phyloP scores from a whole-genome alignment of 2,888 invertebrate genomes.

The Caenorhabditis drosophilae region DNA sequence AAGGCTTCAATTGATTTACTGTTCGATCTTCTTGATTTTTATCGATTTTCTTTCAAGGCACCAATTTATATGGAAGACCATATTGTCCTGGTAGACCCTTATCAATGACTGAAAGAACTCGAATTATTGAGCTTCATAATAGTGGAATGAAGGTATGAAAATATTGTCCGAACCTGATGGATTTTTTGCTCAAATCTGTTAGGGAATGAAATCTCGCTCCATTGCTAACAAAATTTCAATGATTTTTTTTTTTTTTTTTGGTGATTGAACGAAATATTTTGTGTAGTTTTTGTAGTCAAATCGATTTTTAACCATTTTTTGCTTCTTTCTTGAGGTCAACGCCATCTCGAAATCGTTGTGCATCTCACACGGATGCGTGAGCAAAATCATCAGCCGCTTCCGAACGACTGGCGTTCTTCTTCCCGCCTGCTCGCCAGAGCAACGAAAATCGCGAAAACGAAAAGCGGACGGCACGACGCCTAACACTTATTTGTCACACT shows the following conservation, averaged over 20 bases:
- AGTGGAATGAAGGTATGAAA: slow-evolving; percentile 62
- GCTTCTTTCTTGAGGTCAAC: slow-evolving; percentile 56
- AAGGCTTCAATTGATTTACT: background rate
- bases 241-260: too few species aligned
- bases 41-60: slow-evolving; percentile 35
- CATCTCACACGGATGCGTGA: slow-evolving; percentile 68
- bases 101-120: slow-evolving; percentile 63
- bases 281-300: too few species aligned
- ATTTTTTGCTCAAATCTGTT: slow-evolving; percentile 8
- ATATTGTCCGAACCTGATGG: background rate
- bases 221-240: too few species aligned
- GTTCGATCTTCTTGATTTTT: too few species aligned
- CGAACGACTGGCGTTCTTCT: slow-evolving; percentile 64
- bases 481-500: too few species aligned
- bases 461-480: slow-evolving; percentile 8
- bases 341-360: slow-evolving; percentile 67
- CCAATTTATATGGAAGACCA: slow-evolving; percentile 66
- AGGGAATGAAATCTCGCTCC: too few species aligned
- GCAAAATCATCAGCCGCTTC: slow-evolving; percentile 67
- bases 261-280: too few species aligned
- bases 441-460: slow-evolving; percentile 46
- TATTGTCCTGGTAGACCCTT: slow-evolving; percentile 67
- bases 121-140: slow-evolving; percentile 62
- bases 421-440: slow-evolving; percentile 65
- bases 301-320: too few species aligned